Base-by-base conservation (phyloP, 2,888 invertebrate species). In the Hypolimnas misippus region DNA sequence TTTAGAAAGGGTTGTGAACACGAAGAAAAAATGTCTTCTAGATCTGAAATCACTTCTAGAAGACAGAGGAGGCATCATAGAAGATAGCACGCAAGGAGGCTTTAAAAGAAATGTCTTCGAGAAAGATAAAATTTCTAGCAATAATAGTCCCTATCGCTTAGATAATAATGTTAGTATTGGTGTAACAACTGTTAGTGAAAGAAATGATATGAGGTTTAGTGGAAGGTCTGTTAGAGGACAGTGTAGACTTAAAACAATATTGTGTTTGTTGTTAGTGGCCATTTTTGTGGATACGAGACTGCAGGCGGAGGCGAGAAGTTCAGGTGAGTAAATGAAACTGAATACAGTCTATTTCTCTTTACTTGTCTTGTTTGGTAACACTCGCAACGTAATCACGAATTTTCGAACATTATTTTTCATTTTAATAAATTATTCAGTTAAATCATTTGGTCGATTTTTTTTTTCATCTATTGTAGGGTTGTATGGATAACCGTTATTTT, bases 31-130 rank as follows among this genome's bases (percentile, higher is more conserved):
- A 74, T 81, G 84, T 69, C 79, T 89, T 58, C 81, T 84, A 79
- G 86, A 91, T 76, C 86, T 89, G 66, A 92, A 87, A 87, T 82
- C 84, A 8, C 79, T 89, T 66, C 70, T 91, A 74, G 90, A 91
- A 80, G 92, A 92, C 69, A 89, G 92, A 92, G 92, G 91, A 68
- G 83, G 81, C 60, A 78, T 77, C 62, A 76, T 73, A 59, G 68
- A 71, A 61, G 66, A 72, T 67, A 71, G 63, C 62, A 65, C 66
- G 50, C 57, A 65, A 51, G 59, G 56, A 53, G 59, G 59, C 31
- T 70, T 69, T 58, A 74, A 73, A 69, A 69, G 63, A 67, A 73
- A 65, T 59, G 70, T 69, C 50, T 70, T 69, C 46, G 74, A 70
- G 59, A 77, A 76, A 68, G 78, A 79, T 71, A 77, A 71, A 71